phyloP scores from a whole-genome alignment of 2,113 vertebrate genomes.

The Hylia prasina region DNA sequence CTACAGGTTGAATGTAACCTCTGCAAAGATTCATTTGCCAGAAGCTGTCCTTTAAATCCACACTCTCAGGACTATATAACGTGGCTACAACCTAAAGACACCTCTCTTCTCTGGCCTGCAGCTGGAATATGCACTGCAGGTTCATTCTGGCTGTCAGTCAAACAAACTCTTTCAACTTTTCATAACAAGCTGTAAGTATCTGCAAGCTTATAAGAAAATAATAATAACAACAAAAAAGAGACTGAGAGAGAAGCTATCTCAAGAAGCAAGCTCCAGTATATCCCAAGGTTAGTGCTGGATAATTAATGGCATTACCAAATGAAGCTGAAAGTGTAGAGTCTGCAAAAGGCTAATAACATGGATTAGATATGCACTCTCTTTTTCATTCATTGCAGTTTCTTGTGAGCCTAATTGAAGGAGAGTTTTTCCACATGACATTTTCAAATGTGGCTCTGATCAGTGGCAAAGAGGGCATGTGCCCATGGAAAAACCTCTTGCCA shows the following conservation, averaged over 20 bases:
- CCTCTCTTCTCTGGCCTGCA: neutral
- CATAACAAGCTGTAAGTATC: neutral
- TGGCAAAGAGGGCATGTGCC: neutral
- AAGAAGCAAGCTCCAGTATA: constrained; percentile 20
- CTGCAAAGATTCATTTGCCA: neutral
- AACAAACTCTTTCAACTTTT: constrained; percentile 23
- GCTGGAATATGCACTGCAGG: neutral
- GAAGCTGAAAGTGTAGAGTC: constrained; percentile 47
- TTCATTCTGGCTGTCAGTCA: neutral
- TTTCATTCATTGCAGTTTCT: constrained; percentile 14
- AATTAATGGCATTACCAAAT: constrained; percentile 61
- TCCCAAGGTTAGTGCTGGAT: constrained; percentile 56
- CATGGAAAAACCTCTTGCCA: neutral
- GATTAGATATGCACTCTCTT: constrained; percentile 15
- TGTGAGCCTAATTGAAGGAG: constrained; percentile 31
- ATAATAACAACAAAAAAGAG: neutral
- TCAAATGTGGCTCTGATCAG: neutral
- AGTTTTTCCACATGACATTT: neutral
- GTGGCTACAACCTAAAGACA: neutral
- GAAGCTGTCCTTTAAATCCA: neutral
- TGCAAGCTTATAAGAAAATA: neutral
- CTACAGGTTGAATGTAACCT: neutral
- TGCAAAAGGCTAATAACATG: constrained; percentile 59
- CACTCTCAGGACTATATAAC: neutral
- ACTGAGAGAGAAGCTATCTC: neutral